Evolutionary conservation across 2,113 vertebrate genomes (phyloP), one percentile per base, ranked within the genome.

Genomic region (Rhea americana): DNA sequence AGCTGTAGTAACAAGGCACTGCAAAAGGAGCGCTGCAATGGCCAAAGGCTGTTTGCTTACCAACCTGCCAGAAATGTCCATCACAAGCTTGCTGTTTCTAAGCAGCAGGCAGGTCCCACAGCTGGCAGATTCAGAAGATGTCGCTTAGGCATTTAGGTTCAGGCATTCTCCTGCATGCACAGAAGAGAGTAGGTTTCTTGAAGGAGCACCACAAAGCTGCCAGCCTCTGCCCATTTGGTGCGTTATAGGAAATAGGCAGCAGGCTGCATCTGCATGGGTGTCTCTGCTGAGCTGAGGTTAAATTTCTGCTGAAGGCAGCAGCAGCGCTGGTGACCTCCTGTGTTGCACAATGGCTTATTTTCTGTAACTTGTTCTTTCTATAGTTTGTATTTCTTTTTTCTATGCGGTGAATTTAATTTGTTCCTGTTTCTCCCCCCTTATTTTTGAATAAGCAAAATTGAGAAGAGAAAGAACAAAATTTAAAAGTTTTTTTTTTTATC

Each of bases 391-490:
- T 3, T 0, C 3, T 74, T 91, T 70, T 43, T 88, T 87, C 62
- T 90, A 45, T 45, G 4, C 15, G 22, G 16, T 75, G n/a, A 20
- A 47, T 47, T 77, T 43, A 51, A 78, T 93, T 71, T 80, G 63
- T 56, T 94, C 55, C 77, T 17, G 7, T 37, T 62, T 28, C 75
- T 85, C 5, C 81, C 2, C 7, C 25, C 50, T 56, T n/a, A n/a
- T n/a, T n/a, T n/a, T 79, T 87, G 87, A 90, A 68, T 62, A 8
- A 86, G 78, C n/a, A 87, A 93, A 95, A 96, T 67, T 67, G 83
- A 76, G 82, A 88, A 93, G 48, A 28, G 32, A 55, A 41, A 81
- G 41, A 87, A 55, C 11, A 63, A 85, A 89, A 91, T 85, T 89
- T 87, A 96, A 96, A 82, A 35, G 6, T 35, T 35, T 35, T 35